These are phyloP conservation scores for Misgurnus anguillicaudatus DNA, from an alignment of 2,113 vertebrate species.

Conservation along the genomic window DNA sequence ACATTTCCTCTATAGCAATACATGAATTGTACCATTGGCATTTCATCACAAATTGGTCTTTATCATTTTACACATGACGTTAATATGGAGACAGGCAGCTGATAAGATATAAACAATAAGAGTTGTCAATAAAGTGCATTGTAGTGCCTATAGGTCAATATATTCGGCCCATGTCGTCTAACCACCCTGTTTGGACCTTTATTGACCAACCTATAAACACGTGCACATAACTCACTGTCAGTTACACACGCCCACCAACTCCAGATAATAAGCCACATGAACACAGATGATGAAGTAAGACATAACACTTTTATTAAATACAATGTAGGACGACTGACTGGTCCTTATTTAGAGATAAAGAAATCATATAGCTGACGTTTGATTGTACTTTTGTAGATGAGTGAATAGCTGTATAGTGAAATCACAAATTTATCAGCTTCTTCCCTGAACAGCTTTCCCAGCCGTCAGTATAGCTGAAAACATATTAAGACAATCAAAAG, in stretches of 20 bases:
- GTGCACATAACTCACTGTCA: conserved; percentile 20
- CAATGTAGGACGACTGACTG: conserved; percentile 92
- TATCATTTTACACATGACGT: background rate
- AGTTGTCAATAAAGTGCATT: conserved; percentile 42
- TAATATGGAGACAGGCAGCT: conserved; percentile 15
- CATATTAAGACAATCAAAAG: background rate
- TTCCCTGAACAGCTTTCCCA: background rate
- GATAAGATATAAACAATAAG: conserved; percentile 35
- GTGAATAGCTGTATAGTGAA: background rate
- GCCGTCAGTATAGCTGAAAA: background rate
- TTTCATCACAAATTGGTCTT: conserved; percentile 24
- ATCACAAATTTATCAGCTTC: no score
- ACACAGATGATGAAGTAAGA: conserved; percentile 70
- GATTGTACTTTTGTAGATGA: conserved; percentile 59
- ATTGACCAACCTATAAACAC: conserved; percentile 40
- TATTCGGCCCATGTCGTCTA: conserved; percentile 16
- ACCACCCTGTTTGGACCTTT: conserved; percentile 20
- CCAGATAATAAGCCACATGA: conserved; percentile 31
- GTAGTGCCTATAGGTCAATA: conserved; percentile 41
- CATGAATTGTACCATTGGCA: conserved; percentile 7
- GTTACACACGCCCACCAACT: conserved; percentile 5
- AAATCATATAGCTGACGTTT: conserved; percentile 81
- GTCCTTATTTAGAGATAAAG: conserved; percentile 82
- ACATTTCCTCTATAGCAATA: background rate
- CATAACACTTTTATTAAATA: conserved; percentile 94